Base-by-base conservation (phyloP, 1,140 invertebrate species). In the Drosophila melanica region DNA sequence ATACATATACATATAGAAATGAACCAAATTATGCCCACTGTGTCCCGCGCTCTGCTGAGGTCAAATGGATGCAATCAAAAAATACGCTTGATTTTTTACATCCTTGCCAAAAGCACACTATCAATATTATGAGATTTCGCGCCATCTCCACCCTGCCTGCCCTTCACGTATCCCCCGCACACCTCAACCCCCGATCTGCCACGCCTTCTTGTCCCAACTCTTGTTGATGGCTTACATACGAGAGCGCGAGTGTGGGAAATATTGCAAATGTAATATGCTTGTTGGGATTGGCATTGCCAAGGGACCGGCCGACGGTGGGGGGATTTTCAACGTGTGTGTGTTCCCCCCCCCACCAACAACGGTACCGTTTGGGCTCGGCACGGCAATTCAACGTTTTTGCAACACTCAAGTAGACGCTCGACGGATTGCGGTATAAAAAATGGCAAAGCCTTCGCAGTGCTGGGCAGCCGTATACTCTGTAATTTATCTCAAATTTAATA, bases 191-290 rank as follows among this genome's bases (percentile, higher is more conserved):
- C 5, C 50, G 10, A 7, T 18, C n/a, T 10, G 0, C 37, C 11
- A 8, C 3, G 4, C 30, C 35, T 14, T 6, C 2, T 4, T 18
- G 18, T 9, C 11, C 8, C 23, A 4, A 9, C 39, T 23, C 57
- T 35, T 23, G 11, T 30, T 69, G 65, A 53, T 69, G 44, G 42
- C 44, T 50, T 70, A 77, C 77, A 68, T 71, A 68, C 66, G 68
- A 70, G 54, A 6, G 42, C 60, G 39, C n/a, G 42, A 70, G 74
- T 62, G 62, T 45, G 72, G 76, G 62, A 79, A 89, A 89, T 87
- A 87, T 87, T 82, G 79, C 72, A 79, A 82, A 87, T 87, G 72
- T 87, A 87, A 87, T 87, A 87, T 64, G 79, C 77, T 89, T 89
- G 82, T 69, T 64, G 71, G 30, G 14, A 41, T 20, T 10, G 41